Evolutionary conservation across 2,888 invertebrate species (phyloP), one percentile per base, ranked within the genome.

Genomic region (Masnerella sp.): DNA sequence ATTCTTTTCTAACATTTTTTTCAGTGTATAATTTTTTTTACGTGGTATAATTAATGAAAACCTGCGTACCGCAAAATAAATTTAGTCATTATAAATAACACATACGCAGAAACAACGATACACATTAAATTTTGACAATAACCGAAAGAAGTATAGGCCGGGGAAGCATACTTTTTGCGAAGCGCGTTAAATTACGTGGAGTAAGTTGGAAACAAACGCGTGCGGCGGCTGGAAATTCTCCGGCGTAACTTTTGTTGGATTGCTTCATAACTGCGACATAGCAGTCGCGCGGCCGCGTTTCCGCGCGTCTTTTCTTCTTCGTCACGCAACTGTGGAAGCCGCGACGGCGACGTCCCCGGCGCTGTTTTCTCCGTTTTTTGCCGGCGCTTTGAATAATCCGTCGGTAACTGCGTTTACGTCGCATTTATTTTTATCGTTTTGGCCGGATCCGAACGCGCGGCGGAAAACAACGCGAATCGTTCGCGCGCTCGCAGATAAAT

Each of bases 381-480:
- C n/a, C 32, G 52, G 9, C 14, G 20, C 52, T 34, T 14, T 62
- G 59, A 61, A 62, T 54, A 69, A 69, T 62, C 34, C 30, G 59
- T 40, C 14, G 30, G 42, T 69, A 61, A 61, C 54, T 69, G 61
- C 52, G 42, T 59, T 69, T 52, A 59, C 14, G 59, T 40, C 47
- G 47, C 54, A 49, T 52, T 69, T 54, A 54, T 56, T 61, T 62
- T 69, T 61, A 54, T 62, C 49, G 62, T 42, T 54, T 54, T 42
- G 67, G 49, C 49, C 28, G 42, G 30, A 36, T 18, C 30, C 42
- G 49, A 58, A 49, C 18, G 47, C 34, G 43, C 49, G 11, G 43
- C 52, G 67, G 58, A 67, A 67, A 67, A 56, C 67, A 58, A 58
- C 58, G 49, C 56, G 42, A 67, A 67, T 67, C 54, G 45, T 61